Conservation (phyloP, 1,140 invertebrate genomes). For the Papilio polyxenes region DNA sequence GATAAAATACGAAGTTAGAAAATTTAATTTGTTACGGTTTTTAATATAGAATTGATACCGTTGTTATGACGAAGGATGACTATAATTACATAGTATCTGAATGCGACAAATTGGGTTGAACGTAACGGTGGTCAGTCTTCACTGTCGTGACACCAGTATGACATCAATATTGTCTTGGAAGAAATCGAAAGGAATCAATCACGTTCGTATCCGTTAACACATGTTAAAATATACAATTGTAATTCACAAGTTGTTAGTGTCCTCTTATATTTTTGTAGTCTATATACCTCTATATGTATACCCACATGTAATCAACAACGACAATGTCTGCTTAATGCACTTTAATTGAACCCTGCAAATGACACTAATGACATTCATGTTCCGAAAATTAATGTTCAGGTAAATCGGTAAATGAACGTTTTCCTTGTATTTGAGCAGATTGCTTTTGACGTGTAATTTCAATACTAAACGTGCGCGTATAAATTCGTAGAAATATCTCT, state of each 20-base stretch:
- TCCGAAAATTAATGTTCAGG: neutral
- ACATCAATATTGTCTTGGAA: no score
- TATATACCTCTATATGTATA: neutral
- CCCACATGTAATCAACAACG: neutral
- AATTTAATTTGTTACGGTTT: neutral
- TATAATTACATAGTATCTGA: neutral
- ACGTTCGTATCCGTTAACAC: no score
- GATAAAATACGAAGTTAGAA: neutral
- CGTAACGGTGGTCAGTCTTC: no score
- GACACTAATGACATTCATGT: neutral
- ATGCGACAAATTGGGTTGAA: neutral
- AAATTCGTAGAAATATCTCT: neutral
- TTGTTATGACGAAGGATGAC: neutral
- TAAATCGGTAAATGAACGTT: neutral
- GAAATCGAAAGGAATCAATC: no score
- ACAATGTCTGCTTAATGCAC: neutral
- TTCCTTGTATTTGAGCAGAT: neutral
- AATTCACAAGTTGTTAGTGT: no score
- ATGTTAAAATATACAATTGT: no score
- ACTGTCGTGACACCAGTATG: no score
- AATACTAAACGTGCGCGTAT: neutral
- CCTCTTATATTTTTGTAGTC: neutral
- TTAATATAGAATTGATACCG: slow-evolving; percentile 10
- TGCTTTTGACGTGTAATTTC: neutral
- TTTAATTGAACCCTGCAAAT: neutral